Conservation (phyloP, 2,888 invertebrate genomes). For the Apantesis nais region DNA sequence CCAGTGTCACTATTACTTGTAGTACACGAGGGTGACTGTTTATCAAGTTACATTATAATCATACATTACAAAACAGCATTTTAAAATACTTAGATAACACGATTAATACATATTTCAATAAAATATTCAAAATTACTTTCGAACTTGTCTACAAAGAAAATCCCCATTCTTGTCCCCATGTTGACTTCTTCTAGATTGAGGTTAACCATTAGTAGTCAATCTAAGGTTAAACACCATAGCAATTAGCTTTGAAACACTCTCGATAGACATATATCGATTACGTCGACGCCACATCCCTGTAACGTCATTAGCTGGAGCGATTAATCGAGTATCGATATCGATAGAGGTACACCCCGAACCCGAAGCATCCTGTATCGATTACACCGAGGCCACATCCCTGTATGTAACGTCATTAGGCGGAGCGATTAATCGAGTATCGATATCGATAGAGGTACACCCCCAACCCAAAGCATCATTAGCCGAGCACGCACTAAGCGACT, state of each 20-base stretch:
- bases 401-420: slow-evolving; percentile 40
- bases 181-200: background rate
- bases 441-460: slow-evolving; percentile 52
- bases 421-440: slow-evolving; percentile 47
- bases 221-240: background rate
- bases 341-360: slow-evolving; percentile 52
- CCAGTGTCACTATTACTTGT: background rate
- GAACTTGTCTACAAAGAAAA: background rate
- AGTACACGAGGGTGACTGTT: background rate
- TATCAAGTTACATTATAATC: no score
- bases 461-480: slow-evolving; percentile 66
- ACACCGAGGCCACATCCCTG: slow-evolving; percentile 28
- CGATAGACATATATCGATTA: slow-evolving; percentile 27
- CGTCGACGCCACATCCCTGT: slow-evolving; percentile 30
- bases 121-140: background rate
- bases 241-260: slow-evolving; percentile 9
- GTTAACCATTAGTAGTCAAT: background rate
- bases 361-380: no score
- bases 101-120: no score
- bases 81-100: background rate
- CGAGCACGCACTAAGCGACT: slow-evolving; percentile 71
- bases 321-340: slow-evolving; percentile 49
- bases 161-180: no score
- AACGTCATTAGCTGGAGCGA: slow-evolving; percentile 40
- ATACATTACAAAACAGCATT: no score